Conservation (phyloP, 2,113 vertebrate species). For the Thalassarche chlororhynchos region DNA sequence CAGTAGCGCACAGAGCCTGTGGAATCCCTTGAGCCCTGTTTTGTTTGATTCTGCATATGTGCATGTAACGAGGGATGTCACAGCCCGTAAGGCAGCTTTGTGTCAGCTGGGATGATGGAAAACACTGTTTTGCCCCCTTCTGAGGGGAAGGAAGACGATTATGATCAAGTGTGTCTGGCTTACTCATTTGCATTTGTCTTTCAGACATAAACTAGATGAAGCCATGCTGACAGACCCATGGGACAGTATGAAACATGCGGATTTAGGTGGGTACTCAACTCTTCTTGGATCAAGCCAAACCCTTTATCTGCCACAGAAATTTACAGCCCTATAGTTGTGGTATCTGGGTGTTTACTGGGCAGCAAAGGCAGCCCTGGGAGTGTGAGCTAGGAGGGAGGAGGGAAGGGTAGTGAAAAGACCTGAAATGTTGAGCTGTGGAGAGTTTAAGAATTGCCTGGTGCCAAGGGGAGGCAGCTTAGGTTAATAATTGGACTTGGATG, state of each 20-base stretch:
- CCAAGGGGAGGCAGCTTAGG: neutral
- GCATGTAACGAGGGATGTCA: rapidly evolving
- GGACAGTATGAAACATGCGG: conserved; percentile 85
- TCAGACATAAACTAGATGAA: conserved; percentile 88
- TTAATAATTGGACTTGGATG: neutral
- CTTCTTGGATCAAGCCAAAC: neutral
- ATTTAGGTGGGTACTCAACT: conserved; percentile 79
- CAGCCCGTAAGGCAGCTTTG: neutral
- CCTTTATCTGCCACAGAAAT: neutral
- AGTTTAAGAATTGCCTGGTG: neutral
- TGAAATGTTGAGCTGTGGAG: neutral
- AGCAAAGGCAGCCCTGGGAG: neutral
- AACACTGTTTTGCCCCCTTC: rapidly evolving
- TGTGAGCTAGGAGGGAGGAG: rapidly evolving
- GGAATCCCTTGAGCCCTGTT: neutral
- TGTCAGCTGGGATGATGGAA: neutral
- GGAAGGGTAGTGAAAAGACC: neutral
- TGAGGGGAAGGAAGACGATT: rapidly evolving
- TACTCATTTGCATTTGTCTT: neutral
- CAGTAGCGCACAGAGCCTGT: neutral
- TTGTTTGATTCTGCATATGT: neutral
- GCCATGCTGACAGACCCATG: conserved; percentile 88
- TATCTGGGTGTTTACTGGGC: neutral
- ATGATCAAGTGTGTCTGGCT: neutral
- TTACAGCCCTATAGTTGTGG: neutral